Percentiles rank a stretch among this genome's conserved stretches.
Conservation (phyloP, 2,113 vertebrate genomes). For the zebrafish (Danio rerio) region GRCz12tu NC_133194.1:43387501-43388000, state of each 20-base stretch:
- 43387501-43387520: neutral
- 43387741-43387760: too few species aligned
- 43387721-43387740: neutral
- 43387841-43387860: neutral
- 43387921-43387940: neutral
- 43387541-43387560: neutral
- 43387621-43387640: neutral
- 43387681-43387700: neutral
- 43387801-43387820: neutral
- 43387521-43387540: neutral
- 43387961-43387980: neutral
- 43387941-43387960: neutral
- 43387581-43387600: neutral
- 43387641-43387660: neutral
- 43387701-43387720: neutral
- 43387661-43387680: neutral
- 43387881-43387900: neutral
- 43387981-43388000: neutral
- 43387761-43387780: too few species aligned
- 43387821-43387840: neutral
- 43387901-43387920: neutral
- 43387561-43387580: neutral
- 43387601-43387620: neutral
- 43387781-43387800: neutral
- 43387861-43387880: neutral